Percentiles rank a stretch among this genome's conserved stretches.
Evolutionary conservation across 2,113 vertebrate genomes (phyloP).

Genomic region (Phaetusa simplex): DNA sequence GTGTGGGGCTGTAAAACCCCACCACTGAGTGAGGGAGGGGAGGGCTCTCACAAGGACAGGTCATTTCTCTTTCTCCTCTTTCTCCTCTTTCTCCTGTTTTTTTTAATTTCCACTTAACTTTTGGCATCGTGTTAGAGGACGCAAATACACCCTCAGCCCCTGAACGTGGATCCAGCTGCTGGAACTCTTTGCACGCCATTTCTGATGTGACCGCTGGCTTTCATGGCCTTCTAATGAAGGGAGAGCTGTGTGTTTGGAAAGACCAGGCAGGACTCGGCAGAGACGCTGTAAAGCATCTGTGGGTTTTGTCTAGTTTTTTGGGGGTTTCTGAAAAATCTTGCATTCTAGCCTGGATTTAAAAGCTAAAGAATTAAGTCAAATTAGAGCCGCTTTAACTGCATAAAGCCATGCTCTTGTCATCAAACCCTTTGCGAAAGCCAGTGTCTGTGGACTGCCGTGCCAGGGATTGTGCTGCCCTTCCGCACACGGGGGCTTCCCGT

Average conservation of each 20-base stretch:
- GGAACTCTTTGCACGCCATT: rapidly evolving
- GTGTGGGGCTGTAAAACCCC: too few species aligned
- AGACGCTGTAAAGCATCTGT: not conserved
- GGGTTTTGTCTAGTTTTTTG: not conserved
- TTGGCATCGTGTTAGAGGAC: not conserved
- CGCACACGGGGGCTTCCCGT: rapidly evolving
- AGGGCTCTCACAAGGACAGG: not conserved
- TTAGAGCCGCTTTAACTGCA: not conserved
- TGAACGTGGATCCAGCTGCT: not conserved
- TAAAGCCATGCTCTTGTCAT: not conserved
- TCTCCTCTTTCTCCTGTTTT: not conserved
- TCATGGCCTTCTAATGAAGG: not conserved
- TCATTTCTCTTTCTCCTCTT: not conserved
- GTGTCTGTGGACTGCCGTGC: not conserved
- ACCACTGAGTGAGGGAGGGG: rapidly evolving
- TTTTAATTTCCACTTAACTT: not conserved
- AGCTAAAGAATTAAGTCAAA: not conserved
- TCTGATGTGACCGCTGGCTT: not conserved
- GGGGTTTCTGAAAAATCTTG: not conserved
- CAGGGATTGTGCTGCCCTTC: too few species aligned
- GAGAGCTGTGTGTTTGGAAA: not conserved
- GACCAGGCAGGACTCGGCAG: not conserved
- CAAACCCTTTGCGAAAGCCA: not conserved
- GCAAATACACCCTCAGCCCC: not conserved
- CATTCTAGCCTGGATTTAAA: not conserved